These are phyloP conservation scores for Ametastegia equiseti DNA, from an alignment of 2,888 invertebrate species.

Conservation along the genomic window DNA sequence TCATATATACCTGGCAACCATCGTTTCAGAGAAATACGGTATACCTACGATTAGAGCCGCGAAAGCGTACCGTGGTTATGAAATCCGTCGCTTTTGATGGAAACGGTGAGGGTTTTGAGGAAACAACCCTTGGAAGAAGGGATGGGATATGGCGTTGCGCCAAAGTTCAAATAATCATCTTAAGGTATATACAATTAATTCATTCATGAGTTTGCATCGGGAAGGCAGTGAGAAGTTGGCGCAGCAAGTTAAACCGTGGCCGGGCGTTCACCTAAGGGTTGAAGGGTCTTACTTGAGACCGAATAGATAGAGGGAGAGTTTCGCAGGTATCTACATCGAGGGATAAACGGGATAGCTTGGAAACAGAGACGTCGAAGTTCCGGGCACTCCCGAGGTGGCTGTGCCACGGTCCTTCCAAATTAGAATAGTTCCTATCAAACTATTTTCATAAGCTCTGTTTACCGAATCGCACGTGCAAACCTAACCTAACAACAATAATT, in stretches of 20 bases:
- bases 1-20: not conserved
- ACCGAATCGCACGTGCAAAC: conserved; percentile 14
- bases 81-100: not conserved
- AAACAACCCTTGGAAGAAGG: not conserved
- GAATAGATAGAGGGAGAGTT: not conserved
- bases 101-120: not conserved
- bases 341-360: not conserved
- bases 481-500: conserved; percentile 34
- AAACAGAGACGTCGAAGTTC: conserved; percentile 41
- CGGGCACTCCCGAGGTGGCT: not conserved
- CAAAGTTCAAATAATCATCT: not conserved
- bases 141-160: not conserved
- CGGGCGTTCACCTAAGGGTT: too few species aligned
- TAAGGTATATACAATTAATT: not conserved
- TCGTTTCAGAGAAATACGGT: not conserved
- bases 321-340: not conserved
- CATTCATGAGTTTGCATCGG: not conserved
- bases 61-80: not conserved
- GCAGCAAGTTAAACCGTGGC: conserved; percentile 20
- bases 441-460: conserved; percentile 46
- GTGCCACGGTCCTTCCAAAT: conserved; percentile 19
- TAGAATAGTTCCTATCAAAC: conserved; percentile 40
- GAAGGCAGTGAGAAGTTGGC: conserved; percentile 4
- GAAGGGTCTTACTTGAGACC: conserved; percentile 5
- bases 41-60: not conserved